Base-by-base conservation (phyloP, 64 coral and sea anemone genomes). In the Astreopora myriophthalma region DNA sequence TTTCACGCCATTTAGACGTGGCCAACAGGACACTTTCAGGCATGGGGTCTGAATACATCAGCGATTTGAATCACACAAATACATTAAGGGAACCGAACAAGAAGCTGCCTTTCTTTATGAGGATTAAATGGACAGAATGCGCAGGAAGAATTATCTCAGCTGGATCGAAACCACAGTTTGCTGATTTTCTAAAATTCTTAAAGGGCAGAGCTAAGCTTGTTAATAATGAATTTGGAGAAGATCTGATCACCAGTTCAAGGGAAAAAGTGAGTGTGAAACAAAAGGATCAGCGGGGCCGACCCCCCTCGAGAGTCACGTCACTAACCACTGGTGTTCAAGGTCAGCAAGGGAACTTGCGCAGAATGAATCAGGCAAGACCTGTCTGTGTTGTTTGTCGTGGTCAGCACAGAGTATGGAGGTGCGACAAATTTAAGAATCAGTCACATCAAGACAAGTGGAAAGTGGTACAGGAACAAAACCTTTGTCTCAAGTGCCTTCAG, bases 161-260 rank as follows among this genome's bases (percentile, higher is more conserved):
- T 36, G 51, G 79, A 2, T 30, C 20, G 26, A 7, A 7, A 19
- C 79, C 79, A 16, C 62, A 63, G 23, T 84, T 84, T 84, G 26
- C 79, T 22, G 79, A 84, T 23, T 84, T 84, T 19, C 26, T 49
- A 22, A 33, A 60, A 17, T 63, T 62, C 19, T 3, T 84, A 8
- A 84, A 55, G 79, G 52, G 32, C 13, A 63, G 79, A 84, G 79
- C 49, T 24, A 33, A 5, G 30, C 79, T 84, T 61, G 79, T 84
- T 27, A 84, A 84, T 32, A 84, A 84, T 84, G 48, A 84, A 32
- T 84, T 84, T 63, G 79, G 79, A 35, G 79, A 84, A 23, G 51
- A 84, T 61, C 79, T 34, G 2, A 36, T 10, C 31, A 0, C 51
- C 19, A 36, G 16, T 29, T 61, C 79, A 17, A 30, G 30, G 79